phyloP scores from a whole-genome alignment of 2,113 vertebrate genomes.

The Phylloscopus trochilus region DNA sequence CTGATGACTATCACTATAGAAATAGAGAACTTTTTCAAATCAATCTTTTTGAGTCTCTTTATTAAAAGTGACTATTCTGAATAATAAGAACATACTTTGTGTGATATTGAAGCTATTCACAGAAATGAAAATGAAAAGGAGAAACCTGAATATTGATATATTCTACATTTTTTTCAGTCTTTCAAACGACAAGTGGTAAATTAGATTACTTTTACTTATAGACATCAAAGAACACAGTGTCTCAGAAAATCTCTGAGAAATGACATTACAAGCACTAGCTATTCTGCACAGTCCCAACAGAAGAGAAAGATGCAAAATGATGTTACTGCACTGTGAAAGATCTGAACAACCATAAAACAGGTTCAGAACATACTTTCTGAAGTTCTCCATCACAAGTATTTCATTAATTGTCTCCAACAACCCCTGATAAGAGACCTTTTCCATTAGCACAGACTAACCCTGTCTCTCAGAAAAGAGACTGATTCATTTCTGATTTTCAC shows the following conservation, averaged over 20 bases:
- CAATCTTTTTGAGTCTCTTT: background rate
- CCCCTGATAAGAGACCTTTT: background rate
- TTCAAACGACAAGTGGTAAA: background rate
- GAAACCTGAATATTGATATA: background rate
- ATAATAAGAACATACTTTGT: background rate
- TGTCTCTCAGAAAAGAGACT: background rate
- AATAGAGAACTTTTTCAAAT: background rate
- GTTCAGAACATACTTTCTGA: background rate
- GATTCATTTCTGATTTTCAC: background rate
- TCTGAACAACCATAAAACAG: constrained; percentile 9
- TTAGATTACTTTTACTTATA: constrained; percentile 19
- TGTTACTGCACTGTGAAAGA: background rate
- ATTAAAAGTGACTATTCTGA: background rate
- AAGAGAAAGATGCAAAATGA: background rate
- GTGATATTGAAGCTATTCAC: background rate
- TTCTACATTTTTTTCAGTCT: background rate
- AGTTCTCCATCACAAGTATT: background rate
- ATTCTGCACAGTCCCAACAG: background rate
- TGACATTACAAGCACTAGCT: background rate
- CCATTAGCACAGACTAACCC: background rate
- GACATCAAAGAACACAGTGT: constrained; percentile 10
- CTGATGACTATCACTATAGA: background rate
- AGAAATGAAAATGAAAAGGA: background rate
- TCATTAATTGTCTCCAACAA: constrained; percentile 1
- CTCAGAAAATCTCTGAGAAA: constrained; percentile 11